Percentiles rank a stretch among this genome's conserved stretches.
Evolutionary conservation across 53 echinoderm and acorn worm genomes (phyloP).

Genomic region (Paelopatides confundens): DNA sequence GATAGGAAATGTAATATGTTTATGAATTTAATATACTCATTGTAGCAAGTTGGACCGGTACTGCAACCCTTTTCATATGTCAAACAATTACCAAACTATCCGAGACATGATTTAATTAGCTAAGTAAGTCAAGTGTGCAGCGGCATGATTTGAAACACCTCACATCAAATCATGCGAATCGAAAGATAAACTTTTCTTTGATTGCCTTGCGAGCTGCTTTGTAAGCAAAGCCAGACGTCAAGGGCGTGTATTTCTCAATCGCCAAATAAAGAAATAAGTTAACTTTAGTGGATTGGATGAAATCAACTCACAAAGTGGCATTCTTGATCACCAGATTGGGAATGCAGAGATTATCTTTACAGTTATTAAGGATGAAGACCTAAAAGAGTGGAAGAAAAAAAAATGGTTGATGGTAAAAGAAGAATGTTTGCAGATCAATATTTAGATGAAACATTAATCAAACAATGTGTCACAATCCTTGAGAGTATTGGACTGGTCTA

Average conservation of each 20-base stretch:
- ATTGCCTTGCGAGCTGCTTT: not conserved
- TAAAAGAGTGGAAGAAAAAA: constrained; percentile 34
- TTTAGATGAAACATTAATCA: not conserved
- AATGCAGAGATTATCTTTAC: constrained; percentile 81
- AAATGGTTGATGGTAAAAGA: not conserved
- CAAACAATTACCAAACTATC: too few relatives aligned
- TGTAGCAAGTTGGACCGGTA: too few relatives aligned
- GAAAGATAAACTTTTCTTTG: not conserved
- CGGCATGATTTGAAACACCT: not conserved
- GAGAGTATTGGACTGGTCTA: not conserved
- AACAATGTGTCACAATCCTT: not conserved
- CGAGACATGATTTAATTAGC: not conserved
- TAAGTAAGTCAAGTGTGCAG: not conserved
- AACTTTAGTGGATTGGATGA: too few relatives aligned
- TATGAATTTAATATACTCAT: too few relatives aligned
- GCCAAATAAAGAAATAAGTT: not conserved
- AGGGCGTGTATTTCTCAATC: not conserved
- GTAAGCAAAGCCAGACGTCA: not conserved
- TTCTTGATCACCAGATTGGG: constrained; percentile 69
- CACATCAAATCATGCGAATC: not conserved
- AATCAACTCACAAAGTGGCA: constrained; percentile 29
- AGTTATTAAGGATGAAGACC: constrained; percentile 94
- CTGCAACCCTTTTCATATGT: too few relatives aligned
- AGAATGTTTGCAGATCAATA: not conserved
- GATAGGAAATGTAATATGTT: too few relatives aligned